Base-by-base conservation (phyloP, 2,797 vertebrate genomes). In the Neomorphus geoffroyi region DNA sequence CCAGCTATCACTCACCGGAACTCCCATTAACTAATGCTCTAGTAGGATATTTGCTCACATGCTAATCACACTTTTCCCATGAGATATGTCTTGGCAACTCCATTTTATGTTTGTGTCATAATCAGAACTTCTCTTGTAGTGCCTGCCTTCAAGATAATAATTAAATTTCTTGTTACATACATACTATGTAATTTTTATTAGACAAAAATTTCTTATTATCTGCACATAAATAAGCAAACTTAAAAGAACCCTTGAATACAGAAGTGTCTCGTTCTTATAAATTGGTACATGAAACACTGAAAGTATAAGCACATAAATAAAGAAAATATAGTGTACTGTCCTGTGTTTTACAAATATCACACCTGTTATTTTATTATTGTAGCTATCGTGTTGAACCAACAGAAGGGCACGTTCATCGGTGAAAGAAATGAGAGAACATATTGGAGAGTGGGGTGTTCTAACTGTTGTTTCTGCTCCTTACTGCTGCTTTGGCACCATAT, bases 1-100 rank as follows among this genome's bases (percentile, higher is more conserved):
- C 24, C 28, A 75, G 1, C 32, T 81, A 10, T 61, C 15, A 27
- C 9, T 89, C 54, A 57, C 19, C 0, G 0, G 48, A 72, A 51
- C 13, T 50, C 23, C 10, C 13, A 24, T 56, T 80, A 75, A 62
- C 22, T 58, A 45, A 32, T 79, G 19, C 27, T 70, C 3, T 0
- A 53, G 37, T 11, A 41, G 51, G 41, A 50, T 24, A 37, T 0
- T 1, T 54, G 19, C 43, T 81, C 9, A 41, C n/a, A 8, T 11
- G 23, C 21, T 70, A 39, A 81, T 70, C 7, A 13, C 13, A 18
- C 32, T 84, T 78, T 21, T 18, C 46, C 21, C 18, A 13, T 15
- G 32, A 50, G 54, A 4, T 79, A 11, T 27, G 27, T 62, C 4
- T 14, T 75, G 33, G 54, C 10, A 86, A 46, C 3, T 3, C 9